Evolutionary conservation across 2,113 vertebrate genomes (phyloP).

Genomic region (Fulica atra): DNA sequence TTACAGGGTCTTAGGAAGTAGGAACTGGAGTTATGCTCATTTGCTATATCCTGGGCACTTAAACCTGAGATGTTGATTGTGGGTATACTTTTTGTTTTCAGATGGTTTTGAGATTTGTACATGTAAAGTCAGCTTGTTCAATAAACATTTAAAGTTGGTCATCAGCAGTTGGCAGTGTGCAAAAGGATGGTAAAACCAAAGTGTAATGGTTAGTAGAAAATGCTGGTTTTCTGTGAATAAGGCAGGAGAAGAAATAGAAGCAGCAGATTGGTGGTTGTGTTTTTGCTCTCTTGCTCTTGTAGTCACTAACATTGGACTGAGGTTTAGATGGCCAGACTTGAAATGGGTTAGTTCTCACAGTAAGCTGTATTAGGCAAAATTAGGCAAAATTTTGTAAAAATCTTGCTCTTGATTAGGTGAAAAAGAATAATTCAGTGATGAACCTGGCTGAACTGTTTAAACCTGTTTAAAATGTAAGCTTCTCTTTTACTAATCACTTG

Average conservation of each 20-base stretch:
- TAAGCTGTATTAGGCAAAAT: background rate
- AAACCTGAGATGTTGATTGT: background rate
- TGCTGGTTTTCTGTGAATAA: background rate
- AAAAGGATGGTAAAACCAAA: background rate
- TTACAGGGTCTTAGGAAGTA: background rate
- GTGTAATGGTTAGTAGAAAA: background rate
- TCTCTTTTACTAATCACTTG: background rate
- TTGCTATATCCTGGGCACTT: background rate
- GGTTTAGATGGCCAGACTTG: background rate
- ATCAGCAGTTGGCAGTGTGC: background rate
- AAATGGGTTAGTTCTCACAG: background rate
- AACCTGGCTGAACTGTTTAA: background rate
- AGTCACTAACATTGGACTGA: background rate
- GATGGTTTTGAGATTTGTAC: background rate
- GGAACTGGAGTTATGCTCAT: background rate
- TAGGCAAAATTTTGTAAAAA: background rate
- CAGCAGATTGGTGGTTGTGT: accelerated
- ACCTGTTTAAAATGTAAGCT: background rate
- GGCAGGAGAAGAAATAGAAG: background rate
- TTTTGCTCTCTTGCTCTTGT: background rate
- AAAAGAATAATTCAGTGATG: background rate
- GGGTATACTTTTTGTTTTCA: background rate
- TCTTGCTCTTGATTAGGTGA: background rate
- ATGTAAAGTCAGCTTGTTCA: background rate
- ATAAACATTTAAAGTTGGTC: background rate